Evolutionary conservation across 2,113 vertebrate species (phyloP).

Genomic region (Polypterus bichir): DNA sequence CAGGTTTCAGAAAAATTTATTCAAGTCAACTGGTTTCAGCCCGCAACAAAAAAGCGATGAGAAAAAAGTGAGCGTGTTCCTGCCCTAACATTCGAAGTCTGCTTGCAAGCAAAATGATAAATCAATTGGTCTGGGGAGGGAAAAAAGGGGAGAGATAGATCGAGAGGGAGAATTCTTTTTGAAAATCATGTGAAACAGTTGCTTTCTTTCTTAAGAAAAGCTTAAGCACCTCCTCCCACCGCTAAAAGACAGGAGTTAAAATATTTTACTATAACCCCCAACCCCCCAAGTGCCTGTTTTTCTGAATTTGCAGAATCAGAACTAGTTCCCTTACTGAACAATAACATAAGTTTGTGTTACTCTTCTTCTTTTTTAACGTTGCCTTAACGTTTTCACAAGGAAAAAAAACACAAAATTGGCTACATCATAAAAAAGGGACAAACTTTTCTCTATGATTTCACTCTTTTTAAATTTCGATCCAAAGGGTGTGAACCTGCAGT

Average conservation of each 20-base stretch:
- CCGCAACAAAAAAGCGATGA: slow-evolving; percentile 51
- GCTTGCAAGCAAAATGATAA: slow-evolving; percentile 78
- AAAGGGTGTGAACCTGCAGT: too few relatives aligned
- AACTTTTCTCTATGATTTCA: too few relatives aligned
- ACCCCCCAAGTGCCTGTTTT: too few relatives aligned
- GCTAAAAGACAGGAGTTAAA: slow-evolving; percentile 43
- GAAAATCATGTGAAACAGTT: slow-evolving; percentile 66
- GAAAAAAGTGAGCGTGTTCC: slow-evolving; percentile 55
- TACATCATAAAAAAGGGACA: too few relatives aligned
- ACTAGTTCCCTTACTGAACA: too few relatives aligned
- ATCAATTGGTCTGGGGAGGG: slow-evolving; percentile 69
- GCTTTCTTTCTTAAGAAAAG: slow-evolving; percentile 40
- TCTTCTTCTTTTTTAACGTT: too few relatives aligned
- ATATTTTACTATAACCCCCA: slow-evolving; percentile 36
- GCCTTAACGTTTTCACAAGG: too few relatives aligned
- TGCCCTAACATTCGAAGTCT: slow-evolving; percentile 69
- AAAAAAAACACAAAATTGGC: too few relatives aligned
- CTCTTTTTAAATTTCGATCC: too few relatives aligned
- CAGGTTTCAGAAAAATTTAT: slow-evolving; percentile 82
- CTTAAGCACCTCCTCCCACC: slow-evolving; percentile 44
- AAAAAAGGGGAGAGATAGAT: slow-evolving; percentile 43
- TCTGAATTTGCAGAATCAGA: too few relatives aligned
- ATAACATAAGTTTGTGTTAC: too few relatives aligned
- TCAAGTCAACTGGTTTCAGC: slow-evolving; percentile 87
- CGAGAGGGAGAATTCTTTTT: slow-evolving; percentile 31